Evolutionary conservation across 2,113 vertebrate species (phyloP).

Genomic region (Abramis brama): DNA sequence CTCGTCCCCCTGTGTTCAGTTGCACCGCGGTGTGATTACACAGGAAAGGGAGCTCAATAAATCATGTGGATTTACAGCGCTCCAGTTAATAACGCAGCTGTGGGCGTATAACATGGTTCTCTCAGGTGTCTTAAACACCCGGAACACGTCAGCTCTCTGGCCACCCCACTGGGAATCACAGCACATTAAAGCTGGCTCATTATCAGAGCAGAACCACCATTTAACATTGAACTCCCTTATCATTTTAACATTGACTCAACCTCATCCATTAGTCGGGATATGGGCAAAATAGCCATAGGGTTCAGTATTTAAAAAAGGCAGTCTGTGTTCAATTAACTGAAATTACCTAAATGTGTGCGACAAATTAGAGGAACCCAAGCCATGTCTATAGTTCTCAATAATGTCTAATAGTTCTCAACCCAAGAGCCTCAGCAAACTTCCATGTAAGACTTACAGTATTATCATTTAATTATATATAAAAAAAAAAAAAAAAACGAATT

Average conservation of each 20-base stretch:
- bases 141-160: conserved; percentile 32
- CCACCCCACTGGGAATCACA: conserved; percentile 40
- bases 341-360: neutral
- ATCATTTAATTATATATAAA: neutral
- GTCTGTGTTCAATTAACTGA: neutral
- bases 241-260: conserved; percentile 26
- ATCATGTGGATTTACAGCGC: conserved; percentile 74
- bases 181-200: conserved; percentile 43
- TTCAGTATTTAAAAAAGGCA: no score
- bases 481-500: neutral
- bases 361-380: no score
- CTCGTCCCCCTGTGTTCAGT: conserved; percentile 20
- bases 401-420: no score
- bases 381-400: no score
- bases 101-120: conserved; percentile 69
- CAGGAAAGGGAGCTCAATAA: conserved; percentile 71
- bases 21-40: conserved; percentile 69
- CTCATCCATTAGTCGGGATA: conserved; percentile 27
- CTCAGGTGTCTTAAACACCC: conserved; percentile 69
- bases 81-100: conserved; percentile 74
- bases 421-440: neutral
- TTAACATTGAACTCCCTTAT: conserved; percentile 32
- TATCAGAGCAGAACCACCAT: conserved; percentile 41
- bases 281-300: neutral
- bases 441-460: neutral